Conservation (phyloP, 2,888 invertebrate genomes). For the Heteropelma amictum region DNA sequence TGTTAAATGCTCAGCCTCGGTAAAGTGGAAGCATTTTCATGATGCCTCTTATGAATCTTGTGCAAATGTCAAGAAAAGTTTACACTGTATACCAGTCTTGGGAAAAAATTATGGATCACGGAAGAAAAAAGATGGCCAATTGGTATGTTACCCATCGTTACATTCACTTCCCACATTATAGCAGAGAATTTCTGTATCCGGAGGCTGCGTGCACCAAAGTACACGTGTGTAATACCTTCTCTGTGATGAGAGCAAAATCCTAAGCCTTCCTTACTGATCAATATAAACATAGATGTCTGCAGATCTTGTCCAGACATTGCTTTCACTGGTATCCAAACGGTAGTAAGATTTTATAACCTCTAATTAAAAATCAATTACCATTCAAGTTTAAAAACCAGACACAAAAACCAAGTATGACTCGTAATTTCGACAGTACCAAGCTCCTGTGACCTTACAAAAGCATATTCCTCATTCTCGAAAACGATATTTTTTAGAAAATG, state of each 20-base stretch:
- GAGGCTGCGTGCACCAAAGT: not conserved
- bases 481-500: no score
- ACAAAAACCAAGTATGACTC: no score
- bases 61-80: not conserved
- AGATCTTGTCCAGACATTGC: no score
- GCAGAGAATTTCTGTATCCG: not conserved
- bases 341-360: no score
- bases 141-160: conserved; percentile 23
- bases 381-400: no score
- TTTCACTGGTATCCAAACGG: no score
- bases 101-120: conserved; percentile 8
- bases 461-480: no score
- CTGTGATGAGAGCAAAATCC: conserved; percentile 31
- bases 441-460: no score
- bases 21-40: conserved; percentile 23
- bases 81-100: not conserved
- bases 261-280: not conserved
- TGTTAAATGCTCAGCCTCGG: conserved; percentile 23
- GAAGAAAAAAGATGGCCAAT: conserved; percentile 21
- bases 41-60: no score
- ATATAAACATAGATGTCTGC: no score
- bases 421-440: no score
- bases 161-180: conserved; percentile 31
- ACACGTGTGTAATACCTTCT: conserved; percentile 23
- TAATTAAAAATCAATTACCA: no score